Evolutionary conservation across 2,797 vertebrate species (phyloP).

Genomic region (Onychomys torridus): DNA sequence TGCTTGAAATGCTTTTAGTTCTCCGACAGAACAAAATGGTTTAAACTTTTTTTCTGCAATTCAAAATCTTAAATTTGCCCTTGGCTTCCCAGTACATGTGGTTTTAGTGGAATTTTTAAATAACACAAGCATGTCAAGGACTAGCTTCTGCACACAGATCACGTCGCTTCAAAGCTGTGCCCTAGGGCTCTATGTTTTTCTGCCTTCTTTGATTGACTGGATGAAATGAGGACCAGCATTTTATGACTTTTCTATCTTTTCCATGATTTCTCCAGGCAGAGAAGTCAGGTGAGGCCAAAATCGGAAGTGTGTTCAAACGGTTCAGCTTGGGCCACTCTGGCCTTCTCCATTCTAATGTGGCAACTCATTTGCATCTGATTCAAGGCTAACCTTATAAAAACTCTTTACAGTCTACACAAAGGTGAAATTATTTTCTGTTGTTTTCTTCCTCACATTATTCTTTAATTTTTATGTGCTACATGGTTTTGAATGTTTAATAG

Average conservation of each 20-base stretch:
- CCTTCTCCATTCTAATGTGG: background rate
- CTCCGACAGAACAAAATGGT: background rate
- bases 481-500: background rate
- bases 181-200: background rate
- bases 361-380: background rate
- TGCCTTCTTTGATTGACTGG: background rate
- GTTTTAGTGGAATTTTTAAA: background rate
- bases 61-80: background rate
- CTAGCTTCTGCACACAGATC: background rate
- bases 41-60: conserved; percentile 19
- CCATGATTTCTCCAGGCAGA: background rate
- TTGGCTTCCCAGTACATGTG: background rate
- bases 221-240: background rate
- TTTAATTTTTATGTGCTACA: background rate
- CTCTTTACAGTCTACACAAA: background rate
- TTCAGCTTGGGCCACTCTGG: background rate
- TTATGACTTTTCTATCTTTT: background rate
- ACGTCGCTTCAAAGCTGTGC: background rate
- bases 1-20: background rate
- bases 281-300: background rate
- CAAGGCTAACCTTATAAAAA: background rate
- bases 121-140: background rate
- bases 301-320: background rate
- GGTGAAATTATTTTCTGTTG: background rate
- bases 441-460: background rate